Evolutionary conservation across 2,113 vertebrate genomes (phyloP).

Genomic region (Syrrhaptes paradoxus): DNA sequence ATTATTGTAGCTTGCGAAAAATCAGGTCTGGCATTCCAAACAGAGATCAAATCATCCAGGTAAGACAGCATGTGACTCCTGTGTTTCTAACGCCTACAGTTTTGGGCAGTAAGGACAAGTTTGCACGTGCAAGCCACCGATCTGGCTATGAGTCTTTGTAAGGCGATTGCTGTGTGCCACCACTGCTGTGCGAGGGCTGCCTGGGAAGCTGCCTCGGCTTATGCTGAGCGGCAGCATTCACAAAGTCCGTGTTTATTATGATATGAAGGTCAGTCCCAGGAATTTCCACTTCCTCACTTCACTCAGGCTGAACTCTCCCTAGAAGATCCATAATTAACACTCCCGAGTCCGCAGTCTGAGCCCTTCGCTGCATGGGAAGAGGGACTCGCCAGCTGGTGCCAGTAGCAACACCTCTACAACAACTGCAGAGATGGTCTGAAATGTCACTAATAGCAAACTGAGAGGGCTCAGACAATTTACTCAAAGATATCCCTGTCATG

Average conservation of each 20-base stretch:
- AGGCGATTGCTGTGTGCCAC: background rate
- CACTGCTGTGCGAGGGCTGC: background rate
- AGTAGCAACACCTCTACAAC: background rate
- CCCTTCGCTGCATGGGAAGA: background rate
- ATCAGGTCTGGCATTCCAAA: background rate
- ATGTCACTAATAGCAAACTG: background rate
- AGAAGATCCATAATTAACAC: background rate
- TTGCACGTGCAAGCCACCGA: background rate
- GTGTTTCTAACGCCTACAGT: background rate
- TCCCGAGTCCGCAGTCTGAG: background rate
- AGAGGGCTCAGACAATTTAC: background rate
- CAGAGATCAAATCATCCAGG: background rate
- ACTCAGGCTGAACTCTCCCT: background rate
- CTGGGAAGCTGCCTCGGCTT: background rate
- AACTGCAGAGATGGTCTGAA: background rate
- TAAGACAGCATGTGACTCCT: background rate
- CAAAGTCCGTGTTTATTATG: fast-evolving
- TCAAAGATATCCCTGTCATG: background rate
- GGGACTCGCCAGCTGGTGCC: background rate
- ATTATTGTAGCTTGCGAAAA: background rate
- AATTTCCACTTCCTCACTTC: background rate
- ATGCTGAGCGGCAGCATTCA: background rate
- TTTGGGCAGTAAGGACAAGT: background rate
- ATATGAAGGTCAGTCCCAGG: background rate
- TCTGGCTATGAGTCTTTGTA: background rate